These are phyloP conservation scores for Passer montanus DNA, from an alignment of 2,113 vertebrate species.

Conservation along the genomic window DNA sequence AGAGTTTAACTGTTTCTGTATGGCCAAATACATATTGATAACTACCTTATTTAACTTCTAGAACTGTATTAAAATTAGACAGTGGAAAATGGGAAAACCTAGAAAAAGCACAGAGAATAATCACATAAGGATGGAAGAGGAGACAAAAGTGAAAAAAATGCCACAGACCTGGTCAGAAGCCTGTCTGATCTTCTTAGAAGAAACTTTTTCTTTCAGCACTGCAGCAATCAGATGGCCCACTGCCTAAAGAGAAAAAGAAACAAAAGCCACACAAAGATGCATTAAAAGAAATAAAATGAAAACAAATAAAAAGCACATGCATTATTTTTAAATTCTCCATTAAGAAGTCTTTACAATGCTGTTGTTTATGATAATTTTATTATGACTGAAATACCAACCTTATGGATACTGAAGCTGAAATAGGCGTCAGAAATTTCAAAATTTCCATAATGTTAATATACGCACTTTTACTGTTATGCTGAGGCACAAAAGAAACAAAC, in stretches of 20 bases:
- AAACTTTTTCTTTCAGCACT: conserved; percentile 87
- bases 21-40: not conserved
- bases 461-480: not conserved
- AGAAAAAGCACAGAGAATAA: not conserved
- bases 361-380: not conserved
- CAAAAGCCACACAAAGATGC: not conserved
- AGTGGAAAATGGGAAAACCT: not conserved
- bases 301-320: not conserved
- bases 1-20: not conserved
- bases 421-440: not conserved
- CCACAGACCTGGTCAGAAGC: conserved; percentile 82
- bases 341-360: not conserved
- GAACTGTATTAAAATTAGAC: not conserved
- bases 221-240: conserved; percentile 86
- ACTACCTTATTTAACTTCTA: not conserved
- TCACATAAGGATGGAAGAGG: not conserved
- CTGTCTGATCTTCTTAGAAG: conserved; percentile 77
- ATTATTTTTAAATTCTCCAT: not conserved
- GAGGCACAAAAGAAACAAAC: not conserved
- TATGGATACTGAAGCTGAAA: not conserved
- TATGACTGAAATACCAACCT: not conserved
- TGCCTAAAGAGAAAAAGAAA: conserved; percentile 73
- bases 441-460: not conserved
- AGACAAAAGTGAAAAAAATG: not conserved
- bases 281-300: not conserved